Evolutionary conservation across 1,140 invertebrate species (phyloP).

Genomic region (Drosophila pseudoobscura): DNA sequence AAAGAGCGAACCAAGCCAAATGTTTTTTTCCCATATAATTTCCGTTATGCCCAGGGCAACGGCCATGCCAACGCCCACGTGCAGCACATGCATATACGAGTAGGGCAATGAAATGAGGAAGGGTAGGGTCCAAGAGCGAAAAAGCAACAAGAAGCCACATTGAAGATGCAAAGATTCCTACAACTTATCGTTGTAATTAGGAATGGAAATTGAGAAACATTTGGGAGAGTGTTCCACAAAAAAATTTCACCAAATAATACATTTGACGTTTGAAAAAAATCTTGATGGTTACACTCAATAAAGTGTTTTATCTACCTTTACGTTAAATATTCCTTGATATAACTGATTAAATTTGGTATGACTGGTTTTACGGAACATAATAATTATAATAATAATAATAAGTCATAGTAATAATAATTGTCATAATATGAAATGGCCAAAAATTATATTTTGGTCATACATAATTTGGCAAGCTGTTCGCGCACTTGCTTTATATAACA

Average conservation of each 20-base stretch:
- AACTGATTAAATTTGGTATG: background rate
- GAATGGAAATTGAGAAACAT: too few species aligned
- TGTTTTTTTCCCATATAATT: constrained; percentile 50
- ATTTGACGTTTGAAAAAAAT: too few species aligned
- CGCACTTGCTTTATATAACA: constrained; percentile 50
- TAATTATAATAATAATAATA: background rate
- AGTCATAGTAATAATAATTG: constrained; percentile 49
- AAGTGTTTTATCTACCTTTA: background rate
- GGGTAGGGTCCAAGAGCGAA: too few species aligned
- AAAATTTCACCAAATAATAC: too few species aligned
- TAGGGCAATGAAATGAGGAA: constrained; percentile 5
- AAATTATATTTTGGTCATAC: constrained; percentile 40
- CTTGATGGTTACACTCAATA: too few species aligned
- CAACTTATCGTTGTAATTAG: too few species aligned
- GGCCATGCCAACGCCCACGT: background rate
- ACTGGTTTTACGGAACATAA: constrained; percentile 6
- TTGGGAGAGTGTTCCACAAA: too few species aligned
- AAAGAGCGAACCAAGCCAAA: too few species aligned
- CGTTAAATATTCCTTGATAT: background rate
- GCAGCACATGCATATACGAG: constrained; percentile 21
- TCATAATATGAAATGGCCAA: constrained; percentile 48
- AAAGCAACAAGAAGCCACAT: too few species aligned
- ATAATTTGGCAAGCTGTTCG: constrained; percentile 70
- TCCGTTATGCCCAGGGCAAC: constrained; percentile 26
- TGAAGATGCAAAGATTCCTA: too few species aligned